Evolutionary conservation across 2,113 vertebrate genomes (phyloP), one percentile per base, ranked within the genome.

Genomic region (Xyliphius kryptos): DNA sequence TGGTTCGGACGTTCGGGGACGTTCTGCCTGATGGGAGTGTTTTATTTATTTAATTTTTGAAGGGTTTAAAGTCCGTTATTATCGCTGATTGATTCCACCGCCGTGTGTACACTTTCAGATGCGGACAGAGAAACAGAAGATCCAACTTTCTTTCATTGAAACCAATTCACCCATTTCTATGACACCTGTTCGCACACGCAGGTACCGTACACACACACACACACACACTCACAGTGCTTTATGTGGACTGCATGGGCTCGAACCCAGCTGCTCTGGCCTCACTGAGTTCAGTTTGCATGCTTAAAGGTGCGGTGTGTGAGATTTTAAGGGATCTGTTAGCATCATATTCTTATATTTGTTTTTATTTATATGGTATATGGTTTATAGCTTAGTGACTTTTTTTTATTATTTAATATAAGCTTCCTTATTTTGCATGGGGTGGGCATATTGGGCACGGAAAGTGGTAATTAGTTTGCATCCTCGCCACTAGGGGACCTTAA

Each of bases 111-210:
- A 77, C 78, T 78, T 70, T 61, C 56, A 89, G 88, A 71, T 89
- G 77, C 87, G 85, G 68, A 82, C 74, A 20, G 82, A 89, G 81
- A 88, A 79, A 60, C 81, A 82, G 77, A 89, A 87, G 77, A 77
- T 70, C 37, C 67, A 86, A 74, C 63, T 80, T 38, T 78, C 85
- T 56, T 77, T 89, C 76, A 88, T 88, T 67, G 87, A 87, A 71
- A 84, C 79, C 67, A 83, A 72, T 52, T 74, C 80, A 5, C 80
- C 73, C 2, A 80, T 84, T 69, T 77, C 87, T 69, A 77, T 80
- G 69, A 81, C 82, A 67, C 85, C 83, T 41, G 38, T 72, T 36
- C 85, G 87, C 54, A 52, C 83, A n/a, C 84, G 88, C 79, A 89
- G 88, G 88, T 90, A 63, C 46, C 7, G 5, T 16, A 43, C 11